These are phyloP conservation scores for Lithophane ornitopus DNA, from an alignment of 2,888 invertebrate species.

Conservation along the genomic window DNA sequence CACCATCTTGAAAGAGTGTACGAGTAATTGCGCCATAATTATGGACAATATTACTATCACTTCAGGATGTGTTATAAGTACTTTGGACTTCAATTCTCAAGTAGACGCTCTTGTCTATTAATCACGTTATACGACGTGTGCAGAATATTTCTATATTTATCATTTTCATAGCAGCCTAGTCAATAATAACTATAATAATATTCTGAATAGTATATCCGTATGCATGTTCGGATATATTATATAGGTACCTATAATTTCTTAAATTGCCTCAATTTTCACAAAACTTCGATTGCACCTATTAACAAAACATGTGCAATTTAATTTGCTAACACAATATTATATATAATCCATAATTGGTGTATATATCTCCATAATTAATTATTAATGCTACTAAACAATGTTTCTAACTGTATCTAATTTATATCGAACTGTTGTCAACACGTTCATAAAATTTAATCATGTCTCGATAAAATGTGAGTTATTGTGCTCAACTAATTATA, in stretches of 20 bases:
- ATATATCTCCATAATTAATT: conserved; percentile 29
- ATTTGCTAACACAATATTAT: background rate
- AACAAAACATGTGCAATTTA: conserved; percentile 6
- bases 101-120: background rate
- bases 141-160: background rate
- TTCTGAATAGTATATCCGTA: too few species aligned
- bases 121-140: conserved; percentile 24
- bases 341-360: too few species aligned
- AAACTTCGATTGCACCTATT: background rate
- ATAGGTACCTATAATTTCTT: too few species aligned
- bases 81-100: conserved; percentile 7
- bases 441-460: conserved; percentile 68
- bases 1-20: background rate
- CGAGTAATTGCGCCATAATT: conserved; percentile 11
- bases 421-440: conserved; percentile 54
- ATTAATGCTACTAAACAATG: conserved; percentile 10
- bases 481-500: conserved; percentile 53
- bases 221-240: too few species aligned
- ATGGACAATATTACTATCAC: background rate
- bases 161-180: background rate
- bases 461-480: conserved; percentile 62
- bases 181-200: too few species aligned
- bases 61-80: conserved; percentile 6
- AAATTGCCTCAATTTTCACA: too few species aligned
- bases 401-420: conserved; percentile 16